Evolutionary conservation across 2,888 invertebrate species (phyloP), one percentile per base, ranked within the genome.

Genomic region (Macrosiphum euphorbiae): DNA sequence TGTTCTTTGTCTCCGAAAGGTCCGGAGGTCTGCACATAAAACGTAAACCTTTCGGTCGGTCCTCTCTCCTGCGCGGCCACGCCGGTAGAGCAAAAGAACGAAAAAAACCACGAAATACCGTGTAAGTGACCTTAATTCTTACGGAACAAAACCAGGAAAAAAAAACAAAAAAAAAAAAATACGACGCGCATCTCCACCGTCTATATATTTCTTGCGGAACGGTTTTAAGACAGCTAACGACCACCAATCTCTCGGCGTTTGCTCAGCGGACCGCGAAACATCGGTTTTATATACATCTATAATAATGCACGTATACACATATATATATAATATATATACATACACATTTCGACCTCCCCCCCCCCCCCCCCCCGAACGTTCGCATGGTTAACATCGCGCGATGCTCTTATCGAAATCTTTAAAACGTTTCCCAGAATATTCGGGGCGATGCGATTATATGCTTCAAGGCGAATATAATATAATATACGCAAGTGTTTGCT

Each of bases 221-320:
- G n/a, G 88, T 92, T 84, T 78, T 55, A 88, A 92, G 78, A 92
- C 92, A 55, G 78, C 92, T 92, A 92, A 92, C 92, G 88, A 92
- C 92, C 88, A 88, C 92, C 92, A 78, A 92, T 88, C 61, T 88
- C 88, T 55, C 26, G 41, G 67, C 55, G 84, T 92, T 92, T 92
- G 92, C 55, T 89, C 92, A 89, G 58, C 84, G 88, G 84, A 89
- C 88, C 92, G 55, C 88, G 35, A 88, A 89, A 84, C 88, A 84
- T 92, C 78, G 78, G 92, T 78, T 92, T 88, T 92, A 41, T 78
- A 35, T 92, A 89, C 52, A 88, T 55, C 92, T 58, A 89, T 78
- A 78, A 78, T 78, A 41, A 78, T 78, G 20, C 78, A 24, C 35
- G 8, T 78, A 78, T 20, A 0, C 5, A 0, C 20, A 55, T 20